phyloP scores from a whole-genome alignment of 2,797 vertebrate species.

The Cynopterus sphinx region DNA sequence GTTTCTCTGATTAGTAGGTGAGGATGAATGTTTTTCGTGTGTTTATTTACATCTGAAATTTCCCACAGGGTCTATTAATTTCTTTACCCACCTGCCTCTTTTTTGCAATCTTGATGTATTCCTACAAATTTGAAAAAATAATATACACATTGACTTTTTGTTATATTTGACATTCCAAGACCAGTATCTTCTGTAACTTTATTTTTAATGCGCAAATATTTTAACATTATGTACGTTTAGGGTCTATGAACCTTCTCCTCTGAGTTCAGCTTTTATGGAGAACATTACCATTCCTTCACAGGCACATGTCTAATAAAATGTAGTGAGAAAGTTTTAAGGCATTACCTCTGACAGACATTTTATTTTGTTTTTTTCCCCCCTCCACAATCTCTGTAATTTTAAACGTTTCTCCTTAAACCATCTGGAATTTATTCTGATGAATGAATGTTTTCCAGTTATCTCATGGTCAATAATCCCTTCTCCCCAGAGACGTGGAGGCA shows the following conservation, averaged over 20 bases:
- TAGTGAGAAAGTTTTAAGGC: not conserved
- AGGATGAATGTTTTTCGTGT: not conserved
- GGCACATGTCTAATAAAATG: not conserved
- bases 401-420: not conserved
- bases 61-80: not conserved
- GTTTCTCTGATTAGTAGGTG: not conserved
- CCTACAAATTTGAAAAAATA: not conserved
- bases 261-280: not conserved
- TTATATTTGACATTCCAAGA: not conserved
- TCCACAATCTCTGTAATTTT: not conserved
- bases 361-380: not conserved
- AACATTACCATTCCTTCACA: not conserved
- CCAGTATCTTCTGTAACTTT: not conserved
- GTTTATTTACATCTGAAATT: not conserved
- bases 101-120: not conserved
- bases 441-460: not conserved
- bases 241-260: not conserved
- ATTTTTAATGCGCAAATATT: slow-evolving; percentile 32
- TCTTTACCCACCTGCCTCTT: not conserved
- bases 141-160: not conserved
- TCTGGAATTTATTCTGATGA: not conserved
- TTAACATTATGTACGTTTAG: not conserved
- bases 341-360: not conserved
- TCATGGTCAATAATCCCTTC: not conserved
- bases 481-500: not conserved